Evolutionary conservation across 2,888 invertebrate genomes (phyloP), one percentile per base, ranked within the genome.

Genomic region (Flexamia atlantica): DNA sequence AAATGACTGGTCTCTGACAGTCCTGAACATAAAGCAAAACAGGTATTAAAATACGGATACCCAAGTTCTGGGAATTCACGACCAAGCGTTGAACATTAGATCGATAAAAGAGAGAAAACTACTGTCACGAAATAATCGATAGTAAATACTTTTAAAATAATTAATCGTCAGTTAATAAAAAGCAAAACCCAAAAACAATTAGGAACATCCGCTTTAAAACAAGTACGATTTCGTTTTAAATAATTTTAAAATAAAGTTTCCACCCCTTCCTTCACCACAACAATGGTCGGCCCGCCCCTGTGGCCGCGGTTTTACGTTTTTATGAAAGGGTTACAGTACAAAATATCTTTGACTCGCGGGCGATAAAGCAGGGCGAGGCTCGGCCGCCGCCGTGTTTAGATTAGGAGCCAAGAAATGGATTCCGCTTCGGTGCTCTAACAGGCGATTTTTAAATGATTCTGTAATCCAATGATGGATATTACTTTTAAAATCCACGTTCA

Each of bases 391-490:
- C 68, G 60, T 60, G 23, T 60, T 60, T 60, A 60, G 60, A 60
- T 60, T 60, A 60, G 28, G 23, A 72, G 76, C 76, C 40, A 76
- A 76, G 76, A 40, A 76, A 76, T 76, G 42, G 46, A 76, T 76
- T 76, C 46, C 76, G 46, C 76, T 72, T 72, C 76, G 76, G 46
- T 28, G 46, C 25, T 10, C 76, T 28, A 42, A 76, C 40, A 40
- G 46, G 50, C 32, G 76, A 76, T 46, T 76, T 76, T 76, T 76
- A 76, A 76, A 76, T 76, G 76, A 50, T 76, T 46, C 40, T 76
- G 76, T 46, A 76, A 76, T 76, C 46, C 46, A 76, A 76, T 76
- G 76, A 76, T 76, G 42, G 76, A 76, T 76, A 76, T 76, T 76
- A 76, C 76, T 50, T 72, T 40, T 40, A 72, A 40, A 32, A 72